Evolutionary conservation across 2,797 vertebrate species (phyloP).

Genomic region (Helicolenus hilgendorfi): DNA sequence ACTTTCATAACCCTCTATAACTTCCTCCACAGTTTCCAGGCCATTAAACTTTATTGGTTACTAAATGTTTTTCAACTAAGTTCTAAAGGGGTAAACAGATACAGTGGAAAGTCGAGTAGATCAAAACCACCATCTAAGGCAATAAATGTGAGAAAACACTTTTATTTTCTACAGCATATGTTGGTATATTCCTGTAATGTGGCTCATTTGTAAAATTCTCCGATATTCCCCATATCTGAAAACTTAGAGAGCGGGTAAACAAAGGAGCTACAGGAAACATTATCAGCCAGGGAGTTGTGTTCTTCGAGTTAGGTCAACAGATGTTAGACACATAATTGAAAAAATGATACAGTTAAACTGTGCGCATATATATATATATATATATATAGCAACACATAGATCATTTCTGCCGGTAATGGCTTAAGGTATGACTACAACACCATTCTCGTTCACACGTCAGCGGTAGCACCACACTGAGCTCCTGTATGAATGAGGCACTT

Average conservation of each 20-base stretch:
- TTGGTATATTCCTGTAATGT: background rate
- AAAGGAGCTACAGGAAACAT: background rate
- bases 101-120: background rate
- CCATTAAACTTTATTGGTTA: background rate
- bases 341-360: background rate
- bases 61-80: background rate
- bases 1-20: background rate
- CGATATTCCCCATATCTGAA: background rate
- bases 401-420: background rate
- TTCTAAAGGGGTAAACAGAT: conserved; percentile 1
- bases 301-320: background rate
- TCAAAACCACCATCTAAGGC: background rate
- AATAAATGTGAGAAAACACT: background rate
- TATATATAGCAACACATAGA: background rate
- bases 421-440: background rate
- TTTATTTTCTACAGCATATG: background rate
- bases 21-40: background rate
- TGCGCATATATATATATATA: background rate
- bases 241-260: background rate
- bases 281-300: background rate
- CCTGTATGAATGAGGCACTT: background rate
- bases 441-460: background rate
- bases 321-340: background rate
- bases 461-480: too few relatives aligned
- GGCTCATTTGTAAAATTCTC: background rate